Base-by-base conservation (phyloP, 1,140 invertebrate species). In the Scaptomyza montana region DNA sequence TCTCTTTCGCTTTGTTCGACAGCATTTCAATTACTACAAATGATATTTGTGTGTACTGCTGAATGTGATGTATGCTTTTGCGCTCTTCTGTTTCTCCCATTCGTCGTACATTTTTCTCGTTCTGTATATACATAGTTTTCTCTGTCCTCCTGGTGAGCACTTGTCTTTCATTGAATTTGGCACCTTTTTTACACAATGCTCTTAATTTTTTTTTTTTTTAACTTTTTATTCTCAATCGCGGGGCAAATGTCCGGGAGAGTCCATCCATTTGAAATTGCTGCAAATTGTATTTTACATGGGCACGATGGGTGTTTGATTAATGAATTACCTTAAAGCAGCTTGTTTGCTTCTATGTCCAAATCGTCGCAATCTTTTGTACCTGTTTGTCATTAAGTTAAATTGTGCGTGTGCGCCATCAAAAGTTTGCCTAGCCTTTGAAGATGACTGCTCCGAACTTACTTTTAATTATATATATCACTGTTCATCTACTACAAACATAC, bases 1-100 rank as follows among this genome's bases (percentile, higher is more conserved):
- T 19, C 10, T 39, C 28, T 43, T 25, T 64, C 30, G 54, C 74
- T 79, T 87, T 86, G 78, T 87, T 86, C 76, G 78, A 76, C 56
- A 70, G 71, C 72, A 74, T 86, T 86, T 86, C 82, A 86, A 86
- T 86, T 86, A 82, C 82, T 86, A 82, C 82, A 87, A 87, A 86
- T 86, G 82, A 87, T 76, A 78, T 87, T 77, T 70, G 53, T 71
- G 53, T 78, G 68, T 78, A 28, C 55, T 41, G 36, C 21, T 12
- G 73, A 16, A 45, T 55, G 53, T 49, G 51, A 47, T 13, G 49
- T 63, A 28, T 64, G 54, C 54, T 66, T 41, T 21, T 19, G 41
- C 45, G 19, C 10, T 71, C 39, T 47, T 53, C 54, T 36, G 7
- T 51, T 36, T 16, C 50, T 59, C 57, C 19, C 28, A 59, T 50